These are phyloP conservation scores for Eulemur macaco DNA, from an alignment of 2,113 vertebrate species.

Conservation along the genomic window DNA sequence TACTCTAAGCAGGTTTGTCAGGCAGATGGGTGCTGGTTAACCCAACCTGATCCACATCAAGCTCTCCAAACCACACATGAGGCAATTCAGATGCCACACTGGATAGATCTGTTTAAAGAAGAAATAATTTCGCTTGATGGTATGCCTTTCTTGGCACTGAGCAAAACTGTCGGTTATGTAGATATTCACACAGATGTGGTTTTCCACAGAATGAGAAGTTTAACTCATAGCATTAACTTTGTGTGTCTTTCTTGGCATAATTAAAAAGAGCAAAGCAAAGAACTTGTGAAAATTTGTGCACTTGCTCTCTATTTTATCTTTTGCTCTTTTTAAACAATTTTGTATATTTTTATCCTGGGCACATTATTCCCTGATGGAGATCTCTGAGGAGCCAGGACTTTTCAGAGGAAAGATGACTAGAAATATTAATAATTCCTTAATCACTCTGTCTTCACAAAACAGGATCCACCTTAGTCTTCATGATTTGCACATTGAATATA, in stretches of 20 bases:
- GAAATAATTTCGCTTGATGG: not conserved
- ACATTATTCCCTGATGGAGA: not conserved
- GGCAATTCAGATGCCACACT: not conserved
- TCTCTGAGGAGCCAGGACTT: not conserved
- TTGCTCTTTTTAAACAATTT: not conserved
- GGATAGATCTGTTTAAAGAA: slow-evolving; percentile 23
- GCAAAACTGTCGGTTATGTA: not conserved
- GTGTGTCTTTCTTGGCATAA: not conserved
- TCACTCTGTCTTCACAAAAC: not conserved
- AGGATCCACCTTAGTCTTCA: not conserved
- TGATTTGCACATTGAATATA: not conserved
- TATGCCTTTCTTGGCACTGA: not conserved
- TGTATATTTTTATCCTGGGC: slow-evolving; percentile 1
- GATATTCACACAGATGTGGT: not conserved
- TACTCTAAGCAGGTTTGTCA: not conserved
- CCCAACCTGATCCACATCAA: not conserved
- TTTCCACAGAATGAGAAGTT: not conserved
- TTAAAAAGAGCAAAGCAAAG: not conserved
- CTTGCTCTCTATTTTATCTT: not conserved
- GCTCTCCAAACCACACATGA: not conserved
- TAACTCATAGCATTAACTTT: not conserved
- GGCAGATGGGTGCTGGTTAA: not conserved
- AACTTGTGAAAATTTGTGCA: not conserved
- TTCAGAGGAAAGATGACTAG: not conserved
- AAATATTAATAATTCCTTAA: not conserved